A percentile compares a stretch with the other conserved stretches of the same genome.
Conservation (phyloP, 2,888 invertebrate genomes). For the Exocentrus adspersus region DNA sequence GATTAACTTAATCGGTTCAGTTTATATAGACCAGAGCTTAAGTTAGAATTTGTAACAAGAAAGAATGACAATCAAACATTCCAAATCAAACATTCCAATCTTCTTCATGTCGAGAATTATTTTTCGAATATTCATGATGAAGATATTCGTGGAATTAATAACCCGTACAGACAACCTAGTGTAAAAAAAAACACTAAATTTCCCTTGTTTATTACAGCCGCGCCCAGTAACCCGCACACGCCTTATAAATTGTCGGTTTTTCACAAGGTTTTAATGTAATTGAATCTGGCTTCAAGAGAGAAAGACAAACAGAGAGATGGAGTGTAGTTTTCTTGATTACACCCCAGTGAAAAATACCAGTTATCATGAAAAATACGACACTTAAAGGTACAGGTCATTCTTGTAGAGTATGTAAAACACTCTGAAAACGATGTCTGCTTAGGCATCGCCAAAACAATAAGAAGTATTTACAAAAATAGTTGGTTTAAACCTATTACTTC, state of each 20-base stretch:
- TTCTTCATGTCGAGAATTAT: not conserved
- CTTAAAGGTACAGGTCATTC: too few species aligned
- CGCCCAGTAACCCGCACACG: slow-evolving; percentile 8
- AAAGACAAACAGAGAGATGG: not conserved
- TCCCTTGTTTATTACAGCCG: slow-evolving; percentile 6
- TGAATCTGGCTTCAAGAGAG: slow-evolving; percentile 1
- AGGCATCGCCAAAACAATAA: too few species aligned
- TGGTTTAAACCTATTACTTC: too few species aligned
- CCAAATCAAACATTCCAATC: too few species aligned
- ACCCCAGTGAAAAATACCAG: too few species aligned
- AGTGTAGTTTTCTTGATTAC: not conserved
- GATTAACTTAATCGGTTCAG: not conserved
- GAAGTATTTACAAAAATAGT: too few species aligned
- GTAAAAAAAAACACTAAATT: slow-evolving; percentile 7
- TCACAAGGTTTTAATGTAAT: slow-evolving; percentile 6
- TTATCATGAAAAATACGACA: too few species aligned
- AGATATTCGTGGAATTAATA: slow-evolving; percentile 2
- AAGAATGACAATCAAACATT: not conserved
- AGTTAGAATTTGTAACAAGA: not conserved
- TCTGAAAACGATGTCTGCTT: too few species aligned
- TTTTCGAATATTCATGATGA: too few species aligned
- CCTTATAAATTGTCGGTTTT: slow-evolving; percentile 10
- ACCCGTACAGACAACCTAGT: not conserved
- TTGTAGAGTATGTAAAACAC: too few species aligned
- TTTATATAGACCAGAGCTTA: not conserved